Evolutionary conservation across 2,797 vertebrate genomes (phyloP).

Genomic region (Pachyuromys duprasi): DNA sequence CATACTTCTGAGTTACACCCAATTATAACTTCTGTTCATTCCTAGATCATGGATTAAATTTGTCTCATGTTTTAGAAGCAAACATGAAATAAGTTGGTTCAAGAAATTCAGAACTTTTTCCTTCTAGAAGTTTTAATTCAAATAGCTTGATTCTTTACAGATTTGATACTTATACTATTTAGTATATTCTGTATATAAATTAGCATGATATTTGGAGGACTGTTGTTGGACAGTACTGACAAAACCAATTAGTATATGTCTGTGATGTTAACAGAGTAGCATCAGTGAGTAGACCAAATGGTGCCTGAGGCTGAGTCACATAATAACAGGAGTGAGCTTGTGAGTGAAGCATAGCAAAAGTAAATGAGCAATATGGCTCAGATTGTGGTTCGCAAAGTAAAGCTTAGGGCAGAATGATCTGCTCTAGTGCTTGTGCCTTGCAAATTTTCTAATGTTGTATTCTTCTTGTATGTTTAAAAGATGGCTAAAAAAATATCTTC

Average conservation of each 20-base stretch:
- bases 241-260: not conserved
- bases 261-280: not conserved
- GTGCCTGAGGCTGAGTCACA: not conserved
- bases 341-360: not conserved
- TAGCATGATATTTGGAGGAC: not conserved
- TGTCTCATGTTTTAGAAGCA: not conserved
- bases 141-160: not conserved
- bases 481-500: not conserved
- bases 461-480: not conserved
- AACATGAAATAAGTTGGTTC: constrained; percentile 1
- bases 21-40: not conserved
- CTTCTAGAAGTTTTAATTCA: not conserved
- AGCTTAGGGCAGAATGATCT: not conserved
- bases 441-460: not conserved
- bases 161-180: constrained; percentile 5
- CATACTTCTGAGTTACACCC: not conserved
- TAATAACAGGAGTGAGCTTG: not conserved
- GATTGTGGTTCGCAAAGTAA: not conserved
- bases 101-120: not conserved
- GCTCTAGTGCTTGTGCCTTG: not conserved
- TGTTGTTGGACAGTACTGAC: not conserved
- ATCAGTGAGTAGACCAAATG: not conserved
- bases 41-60: not conserved
- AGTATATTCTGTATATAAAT: not conserved
- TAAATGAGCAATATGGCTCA: not conserved